These are phyloP conservation scores for Uloborus plumipes DNA, from an alignment of 2,888 invertebrate genomes.

Conservation along the genomic window DNA sequence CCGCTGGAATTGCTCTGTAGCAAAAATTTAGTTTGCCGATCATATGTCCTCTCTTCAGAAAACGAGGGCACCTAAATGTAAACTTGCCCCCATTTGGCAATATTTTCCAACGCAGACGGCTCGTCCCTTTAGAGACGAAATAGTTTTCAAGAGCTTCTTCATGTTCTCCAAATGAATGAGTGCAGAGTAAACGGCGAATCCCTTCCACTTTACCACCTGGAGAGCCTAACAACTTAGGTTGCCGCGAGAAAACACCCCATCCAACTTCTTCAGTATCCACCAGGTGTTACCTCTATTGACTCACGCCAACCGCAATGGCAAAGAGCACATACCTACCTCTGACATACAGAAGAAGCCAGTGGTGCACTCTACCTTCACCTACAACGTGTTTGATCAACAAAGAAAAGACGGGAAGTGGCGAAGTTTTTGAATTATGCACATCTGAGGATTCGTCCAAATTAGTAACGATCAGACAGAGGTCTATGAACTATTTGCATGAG, in stretches of 20 bases:
- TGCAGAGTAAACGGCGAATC: conserved; percentile 48
- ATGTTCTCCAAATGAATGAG: conserved; percentile 43
- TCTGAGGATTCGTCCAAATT: conserved; percentile 22
- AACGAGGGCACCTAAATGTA: conserved; percentile 42
- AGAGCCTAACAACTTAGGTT: conserved; percentile 48
- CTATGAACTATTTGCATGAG: conserved; percentile 20
- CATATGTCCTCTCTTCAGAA: conserved; percentile 5
- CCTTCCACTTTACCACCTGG: conserved; percentile 60
- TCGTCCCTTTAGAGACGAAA: conserved; percentile 48
- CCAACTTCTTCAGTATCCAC: conserved; percentile 51
- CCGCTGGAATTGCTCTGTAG: too few species aligned
- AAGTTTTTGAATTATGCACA: conserved; percentile 28
- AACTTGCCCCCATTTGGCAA: conserved; percentile 40
- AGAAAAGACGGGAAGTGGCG: conserved; percentile 39
- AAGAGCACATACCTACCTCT: conserved; percentile 49
- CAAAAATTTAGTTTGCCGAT: too few species aligned
- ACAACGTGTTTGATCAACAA: conserved; percentile 58
- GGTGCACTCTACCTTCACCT: conserved; percentile 44
- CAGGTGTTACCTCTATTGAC: conserved; percentile 60
- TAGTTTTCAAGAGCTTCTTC: conserved; percentile 34
- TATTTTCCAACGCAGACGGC: conserved; percentile 38
- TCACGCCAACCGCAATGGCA: conserved; percentile 56
- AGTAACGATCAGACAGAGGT: conserved; percentile 36
- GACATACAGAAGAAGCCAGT: conserved; percentile 9
- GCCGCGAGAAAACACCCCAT: conserved; percentile 56